Percentiles rank a stretch among this genome's conserved stretches.
These are phyloP conservation scores for Meta bourneti DNA, from an alignment of 2,888 invertebrate species.

Conservation along the genomic window DNA sequence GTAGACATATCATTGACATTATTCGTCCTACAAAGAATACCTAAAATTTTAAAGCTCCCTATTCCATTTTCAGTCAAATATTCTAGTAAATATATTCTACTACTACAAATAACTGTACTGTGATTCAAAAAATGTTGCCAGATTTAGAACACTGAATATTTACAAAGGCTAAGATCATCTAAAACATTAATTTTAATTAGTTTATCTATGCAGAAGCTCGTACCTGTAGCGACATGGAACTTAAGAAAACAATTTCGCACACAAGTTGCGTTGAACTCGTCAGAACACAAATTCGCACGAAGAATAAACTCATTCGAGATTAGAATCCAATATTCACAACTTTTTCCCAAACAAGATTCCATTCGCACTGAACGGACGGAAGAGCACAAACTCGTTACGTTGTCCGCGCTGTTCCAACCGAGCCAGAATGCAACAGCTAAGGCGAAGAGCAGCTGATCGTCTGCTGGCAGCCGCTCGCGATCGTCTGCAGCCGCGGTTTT, in stretches of 20 bases:
- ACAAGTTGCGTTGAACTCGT: neutral
- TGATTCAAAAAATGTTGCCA: no score
- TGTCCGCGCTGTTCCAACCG: neutral
- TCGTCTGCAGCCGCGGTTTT: conserved; percentile 48
- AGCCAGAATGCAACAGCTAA: conserved; percentile 23
- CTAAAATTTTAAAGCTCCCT: no score
- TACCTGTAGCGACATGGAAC: no score
- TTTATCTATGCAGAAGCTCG: no score
- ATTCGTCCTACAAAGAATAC: no score
- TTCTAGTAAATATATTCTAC: no score
- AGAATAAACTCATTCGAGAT: neutral
- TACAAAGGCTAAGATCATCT: no score
- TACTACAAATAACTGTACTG: no score
- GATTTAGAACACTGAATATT: no score
- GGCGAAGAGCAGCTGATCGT: conserved; percentile 27
- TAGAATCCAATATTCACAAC: neutral
- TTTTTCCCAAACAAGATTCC: neutral
- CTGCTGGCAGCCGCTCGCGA: conserved; percentile 27
- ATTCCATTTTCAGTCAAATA: no score
- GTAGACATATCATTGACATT: no score
- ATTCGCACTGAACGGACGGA: neutral
- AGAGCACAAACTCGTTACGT: neutral
- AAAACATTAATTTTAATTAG: no score
- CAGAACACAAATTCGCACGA: neutral
- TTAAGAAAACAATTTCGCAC: neutral